Evolutionary conservation across 2,888 invertebrate genomes (phyloP), one percentile per base, ranked within the genome.

Genomic region (Drosophila birchii): DNA sequence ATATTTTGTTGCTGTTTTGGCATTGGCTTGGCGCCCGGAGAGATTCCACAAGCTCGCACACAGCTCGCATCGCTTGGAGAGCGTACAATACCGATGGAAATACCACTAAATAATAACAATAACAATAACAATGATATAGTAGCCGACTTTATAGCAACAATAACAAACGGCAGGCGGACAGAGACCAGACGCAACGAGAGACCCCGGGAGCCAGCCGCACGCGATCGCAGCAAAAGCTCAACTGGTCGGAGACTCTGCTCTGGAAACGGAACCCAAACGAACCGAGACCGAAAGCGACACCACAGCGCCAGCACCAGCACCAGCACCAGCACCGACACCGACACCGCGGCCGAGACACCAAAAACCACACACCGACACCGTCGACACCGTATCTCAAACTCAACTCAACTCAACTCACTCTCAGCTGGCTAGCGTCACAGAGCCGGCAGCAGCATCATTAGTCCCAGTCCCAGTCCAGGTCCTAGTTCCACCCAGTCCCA

Each of bases 141-240:
- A 36, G 49, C 49, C 32, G 49, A 18, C 12, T 18, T 5, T 18
- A 5, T 14, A 5, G 34, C 51, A 58, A 58, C 23, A 43, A 51
- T 29, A 34, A 38, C 53, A 38, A 44, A 45, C 20, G 23, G 34
- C 20, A 14, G 29, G 8, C 29, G 18, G 32, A 16, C 20, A 36
- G 36, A 34, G 41, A 68, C 41, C 41, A 63, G 60, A 63, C 57
- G 38, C 56, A 39, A 51, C 51, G 20, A 54, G 47, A 75, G 53
- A 63, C 49, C 47, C 60, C 49, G 67, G 70, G 69, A 82, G 82
- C 88, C 88, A 89, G 88, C 88, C 86, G 88, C 88, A 86, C 86
- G 86, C 89, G 89, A 88, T 88, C 86, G 81, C 88, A 83, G 81
- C 86, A 76, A 88, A 86, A 89, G 81, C 89, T 89, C 89, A 89